Conservation (phyloP, 2,888 invertebrate species). For the Drosophila gaucha region DNA sequence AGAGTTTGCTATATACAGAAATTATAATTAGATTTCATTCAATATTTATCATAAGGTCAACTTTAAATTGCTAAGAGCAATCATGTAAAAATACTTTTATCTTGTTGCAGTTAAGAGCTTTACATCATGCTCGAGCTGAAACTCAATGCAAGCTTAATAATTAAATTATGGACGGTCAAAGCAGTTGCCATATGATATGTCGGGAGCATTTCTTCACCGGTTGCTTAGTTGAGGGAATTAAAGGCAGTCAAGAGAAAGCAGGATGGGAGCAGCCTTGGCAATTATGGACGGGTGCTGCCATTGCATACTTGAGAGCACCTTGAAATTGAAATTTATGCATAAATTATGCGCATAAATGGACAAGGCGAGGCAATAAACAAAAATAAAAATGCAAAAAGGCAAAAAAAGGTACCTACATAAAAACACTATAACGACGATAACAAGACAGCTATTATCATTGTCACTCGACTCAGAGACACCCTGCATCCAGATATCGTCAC, state of each 20-base stretch:
- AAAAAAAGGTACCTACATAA: slow-evolving; percentile 6
- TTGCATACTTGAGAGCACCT: slow-evolving; percentile 47
- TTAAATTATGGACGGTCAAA: slow-evolving; percentile 28
- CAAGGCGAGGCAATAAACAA: slow-evolving; percentile 71
- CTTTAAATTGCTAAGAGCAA: background rate
- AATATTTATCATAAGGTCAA: background rate
- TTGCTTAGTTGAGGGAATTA: slow-evolving; percentile 59
- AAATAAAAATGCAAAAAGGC: slow-evolving; percentile 43
- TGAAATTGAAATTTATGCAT: slow-evolving; percentile 78
- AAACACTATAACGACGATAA: slow-evolving; percentile 13
- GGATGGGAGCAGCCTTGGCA: background rate
- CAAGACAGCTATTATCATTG: background rate
- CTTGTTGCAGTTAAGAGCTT: background rate
- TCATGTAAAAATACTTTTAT: slow-evolving; percentile 9
- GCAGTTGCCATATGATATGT: slow-evolving; percentile 21
- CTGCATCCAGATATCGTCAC: too few species aligned
- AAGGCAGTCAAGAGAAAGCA: slow-evolving; percentile 12
- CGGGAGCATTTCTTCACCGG: slow-evolving; percentile 11
- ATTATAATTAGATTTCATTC: background rate
- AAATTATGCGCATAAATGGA: slow-evolving; percentile 78
- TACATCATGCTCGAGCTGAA: slow-evolving; percentile 1
- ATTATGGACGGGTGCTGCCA: background rate
- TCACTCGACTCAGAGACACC: background rate
- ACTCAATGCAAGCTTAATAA: slow-evolving; percentile 16
- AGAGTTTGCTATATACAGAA: background rate